Conservation (phyloP, 2,888 invertebrate genomes). For the Meiosimyza decipiens region DNA sequence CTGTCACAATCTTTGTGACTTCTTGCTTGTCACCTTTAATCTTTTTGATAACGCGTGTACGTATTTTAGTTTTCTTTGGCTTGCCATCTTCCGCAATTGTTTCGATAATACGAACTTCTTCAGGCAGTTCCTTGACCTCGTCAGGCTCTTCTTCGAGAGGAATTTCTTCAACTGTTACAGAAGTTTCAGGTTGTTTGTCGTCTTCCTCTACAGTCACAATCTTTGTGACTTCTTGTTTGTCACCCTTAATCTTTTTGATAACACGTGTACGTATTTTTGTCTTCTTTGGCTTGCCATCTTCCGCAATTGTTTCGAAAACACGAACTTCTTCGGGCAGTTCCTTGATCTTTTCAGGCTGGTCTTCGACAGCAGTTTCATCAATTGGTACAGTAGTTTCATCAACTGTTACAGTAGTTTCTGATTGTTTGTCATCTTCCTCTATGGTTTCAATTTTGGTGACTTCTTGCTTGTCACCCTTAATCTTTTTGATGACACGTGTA, state of each 20-base stretch:
- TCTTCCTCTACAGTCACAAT: too few species aligned
- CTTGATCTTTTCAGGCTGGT: conserved; percentile 29
- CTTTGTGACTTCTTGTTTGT: too few species aligned
- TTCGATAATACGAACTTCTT: conserved; percentile 36
- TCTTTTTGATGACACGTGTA: conserved; percentile 40
- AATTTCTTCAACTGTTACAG: conserved; percentile 5
- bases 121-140: conserved; percentile 24
- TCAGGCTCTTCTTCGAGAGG: conserved; percentile 25
- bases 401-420: conserved; percentile 36
- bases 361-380: conserved; percentile 36
- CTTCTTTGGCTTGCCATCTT: too few species aligned
- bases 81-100: conserved; percentile 39
- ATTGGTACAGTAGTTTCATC: too few species aligned
- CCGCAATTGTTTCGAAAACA: too few species aligned
- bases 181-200: too few species aligned
- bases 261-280: too few species aligned
- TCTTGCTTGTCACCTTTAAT: conserved; percentile 42
- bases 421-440: conserved; percentile 36
- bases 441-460: conserved; percentile 37
- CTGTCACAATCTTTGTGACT: conserved; percentile 42
- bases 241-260: too few species aligned
- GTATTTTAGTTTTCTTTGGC: conserved; percentile 38
- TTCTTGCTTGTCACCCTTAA: conserved; percentile 42
- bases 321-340: conserved; percentile 41
- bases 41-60: conserved; percentile 41